Evolutionary conservation across 2,888 invertebrate species (phyloP).

Genomic region (Callyntrura sp.): DNA sequence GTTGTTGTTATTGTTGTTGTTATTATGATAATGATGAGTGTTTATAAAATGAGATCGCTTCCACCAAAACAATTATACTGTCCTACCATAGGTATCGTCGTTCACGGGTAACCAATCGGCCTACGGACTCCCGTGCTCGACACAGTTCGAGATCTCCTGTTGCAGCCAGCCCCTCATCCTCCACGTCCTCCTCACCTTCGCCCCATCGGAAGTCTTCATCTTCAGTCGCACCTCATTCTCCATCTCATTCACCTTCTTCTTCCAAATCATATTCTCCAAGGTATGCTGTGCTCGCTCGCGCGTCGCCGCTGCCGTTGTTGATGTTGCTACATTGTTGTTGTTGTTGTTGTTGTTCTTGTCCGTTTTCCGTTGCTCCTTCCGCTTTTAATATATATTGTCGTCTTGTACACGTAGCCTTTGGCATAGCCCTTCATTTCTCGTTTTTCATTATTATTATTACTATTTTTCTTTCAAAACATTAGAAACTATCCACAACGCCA

Average conservation of each 20-base stretch:
- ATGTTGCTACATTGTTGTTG: constrained; percentile 30
- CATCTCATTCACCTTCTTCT: constrained; percentile 84
- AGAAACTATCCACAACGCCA: not conserved
- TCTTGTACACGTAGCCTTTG: not conserved
- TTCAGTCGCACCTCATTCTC: constrained; percentile 82
- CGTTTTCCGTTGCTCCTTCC: too few species aligned
- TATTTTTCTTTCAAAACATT: too few species aligned
- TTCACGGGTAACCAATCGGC: constrained; percentile 83
- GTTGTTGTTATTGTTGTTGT: constrained; percentile 56
- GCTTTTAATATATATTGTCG: not conserved
- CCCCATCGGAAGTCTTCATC: constrained; percentile 83
- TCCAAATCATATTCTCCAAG: constrained; percentile 84
- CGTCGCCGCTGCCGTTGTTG: constrained; percentile 21
- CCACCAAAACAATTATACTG: constrained; percentile 67
- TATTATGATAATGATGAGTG: constrained; percentile 60
- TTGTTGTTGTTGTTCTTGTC: not conserved
- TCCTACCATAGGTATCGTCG: constrained; percentile 83
- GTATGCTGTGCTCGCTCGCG: constrained; percentile 76
- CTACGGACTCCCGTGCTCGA: constrained; percentile 83
- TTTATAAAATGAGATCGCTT: constrained; percentile 67
- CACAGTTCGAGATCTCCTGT: constrained; percentile 83
- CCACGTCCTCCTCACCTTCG: constrained; percentile 83
- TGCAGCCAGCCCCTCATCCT: constrained; percentile 83
- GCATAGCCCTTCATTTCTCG: not conserved
- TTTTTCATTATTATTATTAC: not conserved